Evolutionary conservation across 1,140 invertebrate genomes (phyloP).

Genomic region (Berghia stephanieae): DNA sequence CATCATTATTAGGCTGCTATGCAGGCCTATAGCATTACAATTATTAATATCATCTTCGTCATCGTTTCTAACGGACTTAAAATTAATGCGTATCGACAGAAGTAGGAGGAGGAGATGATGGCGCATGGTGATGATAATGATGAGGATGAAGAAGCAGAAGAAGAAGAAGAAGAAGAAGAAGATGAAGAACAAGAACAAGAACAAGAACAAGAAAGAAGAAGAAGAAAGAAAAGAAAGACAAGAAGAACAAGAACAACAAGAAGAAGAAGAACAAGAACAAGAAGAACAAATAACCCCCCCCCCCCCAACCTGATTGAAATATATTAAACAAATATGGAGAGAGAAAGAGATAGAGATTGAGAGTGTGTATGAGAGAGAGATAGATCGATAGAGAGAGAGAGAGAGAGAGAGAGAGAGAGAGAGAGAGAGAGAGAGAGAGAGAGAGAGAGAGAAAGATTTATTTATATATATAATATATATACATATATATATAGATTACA

Average conservation of each 20-base stretch:
- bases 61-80: too few species aligned
- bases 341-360: not conserved
- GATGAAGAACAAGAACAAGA: not conserved
- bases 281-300: not conserved
- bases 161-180: not conserved
- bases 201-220: not conserved
- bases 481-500: constrained; percentile 15
- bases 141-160: too few species aligned
- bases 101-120: too few species aligned
- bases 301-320: not conserved
- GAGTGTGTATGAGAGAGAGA: not conserved
- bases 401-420: not conserved
- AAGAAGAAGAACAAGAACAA: not conserved
- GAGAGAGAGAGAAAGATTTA: not conserved
- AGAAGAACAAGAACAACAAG: not conserved
- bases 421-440: not conserved
- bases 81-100: too few species aligned
- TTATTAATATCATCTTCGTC: too few species aligned
- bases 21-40: too few species aligned
- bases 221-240: not conserved
- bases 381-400: not conserved
- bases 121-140: too few species aligned
- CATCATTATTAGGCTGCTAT: too few species aligned
- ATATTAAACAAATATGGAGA: not conserved
- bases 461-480: constrained; percentile 3